A percentile compares a stretch with the other conserved stretches of the same genome.
These are phyloP conservation scores for Gastracanthus pulcherrimus DNA, from an alignment of 2,888 invertebrate genomes.

Conservation along the genomic window DNA sequence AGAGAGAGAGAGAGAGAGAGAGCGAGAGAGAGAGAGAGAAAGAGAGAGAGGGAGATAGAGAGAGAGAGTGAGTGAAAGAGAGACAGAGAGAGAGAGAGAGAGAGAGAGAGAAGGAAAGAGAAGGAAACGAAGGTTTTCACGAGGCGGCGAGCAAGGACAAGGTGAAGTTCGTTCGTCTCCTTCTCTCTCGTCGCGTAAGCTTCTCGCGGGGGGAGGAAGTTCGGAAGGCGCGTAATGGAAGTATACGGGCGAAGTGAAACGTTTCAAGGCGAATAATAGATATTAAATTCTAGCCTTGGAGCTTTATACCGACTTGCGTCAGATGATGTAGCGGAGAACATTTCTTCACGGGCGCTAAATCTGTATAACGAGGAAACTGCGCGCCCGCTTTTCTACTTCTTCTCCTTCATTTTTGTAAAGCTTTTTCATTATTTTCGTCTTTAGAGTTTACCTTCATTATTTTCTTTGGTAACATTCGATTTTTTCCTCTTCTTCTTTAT, in stretches of 20 bases:
- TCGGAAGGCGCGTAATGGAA: conserved; percentile 18
- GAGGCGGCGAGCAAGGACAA: conserved; percentile 12
- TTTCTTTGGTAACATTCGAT: background rate
- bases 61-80: background rate
- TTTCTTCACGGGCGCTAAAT: background rate
- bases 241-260: conserved; percentile 1
- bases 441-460: conserved; percentile 7
- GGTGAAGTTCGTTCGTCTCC: conserved; percentile 6
- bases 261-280: conserved; percentile 36
- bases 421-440: conserved; percentile 4
- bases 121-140: conserved; percentile 28
- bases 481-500: background rate
- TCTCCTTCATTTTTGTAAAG: background rate
- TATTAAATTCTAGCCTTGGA: conserved; percentile 35
- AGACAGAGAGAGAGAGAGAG: background rate
- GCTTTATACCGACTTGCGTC: background rate
- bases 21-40: background rate
- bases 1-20: conserved; percentile 1
- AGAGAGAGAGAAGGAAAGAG: background rate
- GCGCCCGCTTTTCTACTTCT: background rate
- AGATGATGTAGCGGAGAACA: background rate
- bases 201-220: background rate
- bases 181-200: background rate
- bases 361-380: conserved; percentile 15
- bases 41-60: background rate